Base-by-base conservation (phyloP, 2,113 vertebrate species). In the Actinemys pallida region DNA sequence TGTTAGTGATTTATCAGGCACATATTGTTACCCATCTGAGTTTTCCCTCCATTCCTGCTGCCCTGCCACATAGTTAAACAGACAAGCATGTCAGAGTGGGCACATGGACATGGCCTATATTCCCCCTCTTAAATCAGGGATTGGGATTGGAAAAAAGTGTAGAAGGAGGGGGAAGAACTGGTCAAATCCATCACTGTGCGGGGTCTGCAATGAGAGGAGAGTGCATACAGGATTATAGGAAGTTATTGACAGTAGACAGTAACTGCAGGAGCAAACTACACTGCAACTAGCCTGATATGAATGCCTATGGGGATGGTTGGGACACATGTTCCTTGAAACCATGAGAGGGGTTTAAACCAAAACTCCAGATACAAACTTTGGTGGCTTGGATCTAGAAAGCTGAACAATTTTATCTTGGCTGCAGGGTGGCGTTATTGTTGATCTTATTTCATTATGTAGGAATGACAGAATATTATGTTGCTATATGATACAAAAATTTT, bases 41-140 rank as follows among this genome's bases (percentile, higher is more conserved):
- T 35, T 81, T 25, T 17, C 6, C 14, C 29, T 25, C 24, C 45
- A 80, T 10, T 31, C 49, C 62, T 20, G 49, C 42, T 81, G 42
- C 31, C 75, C 4, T 35, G 45, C 29, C 52, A 4, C 0, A 0
- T n/a, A 79, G 24, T 29, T 4, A 25, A 81, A 75, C 3, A 8
- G 42, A 22, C 45, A 80, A 47, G 4, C 47, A 47, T 45, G 14
- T 2, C 27, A 78, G 52, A 29, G 42, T 19, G 22, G 65, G n/a
- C n/a, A 72, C n/a, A 20, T 39, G 19, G 35, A 20, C 9, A 72
- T 5, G 20, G 53, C n/a, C 85, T 29, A 12, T 12, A 57, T 25
- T 25, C 24, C 50, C 3, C 2, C 25, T 69, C 49, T 49, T 62
- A 72, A 78, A 20, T 42, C 12, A 54, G 31, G 16, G 29, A 53